A percentile compares a stretch with the other conserved stretches of the same genome.
Evolutionary conservation across 1,140 invertebrate genomes (phyloP).

Genomic region (Lordiphosa collinella): DNA sequence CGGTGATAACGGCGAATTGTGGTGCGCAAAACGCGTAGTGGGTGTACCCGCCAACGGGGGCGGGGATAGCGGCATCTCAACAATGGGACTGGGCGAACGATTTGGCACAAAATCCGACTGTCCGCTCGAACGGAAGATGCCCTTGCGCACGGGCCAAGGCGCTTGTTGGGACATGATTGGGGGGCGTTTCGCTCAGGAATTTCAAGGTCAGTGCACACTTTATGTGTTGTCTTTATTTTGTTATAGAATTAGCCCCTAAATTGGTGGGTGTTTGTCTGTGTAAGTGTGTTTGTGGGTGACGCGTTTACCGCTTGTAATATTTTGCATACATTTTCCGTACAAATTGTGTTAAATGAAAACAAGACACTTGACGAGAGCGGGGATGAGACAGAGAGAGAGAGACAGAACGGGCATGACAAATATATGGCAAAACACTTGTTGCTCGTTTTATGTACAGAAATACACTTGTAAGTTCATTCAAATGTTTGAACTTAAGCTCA

Average conservation of each 20-base stretch:
- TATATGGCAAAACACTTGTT: constrained; percentile 40
- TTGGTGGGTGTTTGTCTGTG: too few species aligned
- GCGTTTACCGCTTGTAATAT: constrained; percentile 1
- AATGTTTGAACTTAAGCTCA: constrained; percentile 48
- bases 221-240: constrained; percentile 5
- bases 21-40: constrained; percentile 24
- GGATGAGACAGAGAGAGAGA: constrained; percentile 13
- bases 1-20: constrained; percentile 56
- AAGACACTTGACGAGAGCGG: constrained; percentile 46
- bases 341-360: constrained; percentile 18
- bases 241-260: too few species aligned
- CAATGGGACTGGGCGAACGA: constrained; percentile 76
- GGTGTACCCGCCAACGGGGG: constrained; percentile 66
- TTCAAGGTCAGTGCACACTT: constrained; percentile 35
- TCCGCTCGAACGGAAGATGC: constrained; percentile 82
- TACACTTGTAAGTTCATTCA: background rate
- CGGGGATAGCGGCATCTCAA: constrained; percentile 78
- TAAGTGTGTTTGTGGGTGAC: background rate
- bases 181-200: constrained; percentile 11
- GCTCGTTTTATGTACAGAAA: constrained; percentile 3
- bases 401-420: too few species aligned
- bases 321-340: background rate
- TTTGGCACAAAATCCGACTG: constrained; percentile 78
- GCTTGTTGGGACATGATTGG: constrained; percentile 79
- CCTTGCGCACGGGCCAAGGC: constrained; percentile 85